A percentile compares a stretch with the other conserved stretches of the same genome.
Evolutionary conservation across 2,113 vertebrate genomes (phyloP).

Genomic region (Bostrychus sinensis): DNA sequence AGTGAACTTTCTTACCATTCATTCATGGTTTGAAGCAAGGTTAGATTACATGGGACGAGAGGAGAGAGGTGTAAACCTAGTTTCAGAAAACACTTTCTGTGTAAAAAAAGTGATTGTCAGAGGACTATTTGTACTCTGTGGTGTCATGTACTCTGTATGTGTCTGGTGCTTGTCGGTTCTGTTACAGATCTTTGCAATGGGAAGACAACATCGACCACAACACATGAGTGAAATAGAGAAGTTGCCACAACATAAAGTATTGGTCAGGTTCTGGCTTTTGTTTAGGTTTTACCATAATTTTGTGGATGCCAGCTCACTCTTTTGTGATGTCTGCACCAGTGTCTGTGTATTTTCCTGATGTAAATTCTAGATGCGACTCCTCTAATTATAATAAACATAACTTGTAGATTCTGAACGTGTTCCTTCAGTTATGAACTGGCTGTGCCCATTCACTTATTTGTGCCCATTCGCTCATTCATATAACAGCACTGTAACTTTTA

Average conservation of each 20-base stretch:
- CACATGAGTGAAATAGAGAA: constrained; percentile 76
- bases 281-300: constrained; percentile 65
- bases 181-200: constrained; percentile 59
- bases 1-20: no score
- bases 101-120: background rate
- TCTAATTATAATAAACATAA: constrained; percentile 48
- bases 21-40: no score
- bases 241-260: constrained; percentile 56
- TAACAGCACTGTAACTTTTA: constrained; percentile 24
- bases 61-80: no score
- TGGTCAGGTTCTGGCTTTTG: constrained; percentile 57
- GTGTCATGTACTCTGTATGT: background rate
- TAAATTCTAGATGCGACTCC: constrained; percentile 53
- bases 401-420: constrained; percentile 17
- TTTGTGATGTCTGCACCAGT: constrained; percentile 78
- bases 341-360: constrained; percentile 72
- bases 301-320: constrained; percentile 65
- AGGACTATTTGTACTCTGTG: background rate
- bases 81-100: no score
- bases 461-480: no score
- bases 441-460: constrained; percentile 54
- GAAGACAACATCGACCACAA: constrained; percentile 78
- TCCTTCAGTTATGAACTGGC: constrained; percentile 1
- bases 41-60: no score
- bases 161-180: background rate